Conservation (phyloP, 2,797 vertebrate genomes). For the Schizopygopsis malacanthus region DNA sequence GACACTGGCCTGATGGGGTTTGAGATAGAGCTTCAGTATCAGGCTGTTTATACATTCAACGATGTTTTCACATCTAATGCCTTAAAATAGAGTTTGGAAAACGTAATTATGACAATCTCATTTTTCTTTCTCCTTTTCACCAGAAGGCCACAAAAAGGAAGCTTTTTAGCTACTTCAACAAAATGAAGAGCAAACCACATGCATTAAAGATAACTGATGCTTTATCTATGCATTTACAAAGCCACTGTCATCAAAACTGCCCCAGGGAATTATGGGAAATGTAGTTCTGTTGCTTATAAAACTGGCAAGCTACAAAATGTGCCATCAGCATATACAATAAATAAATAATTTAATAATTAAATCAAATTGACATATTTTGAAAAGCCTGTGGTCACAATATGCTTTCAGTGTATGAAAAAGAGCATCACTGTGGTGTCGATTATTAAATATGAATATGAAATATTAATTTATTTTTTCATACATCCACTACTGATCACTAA, state of each 20-base stretch:
- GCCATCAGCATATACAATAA: not conserved
- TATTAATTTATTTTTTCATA: not conserved
- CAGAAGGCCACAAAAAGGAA: not conserved
- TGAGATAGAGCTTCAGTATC: not conserved
- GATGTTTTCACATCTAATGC: not conserved
- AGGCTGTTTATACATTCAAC: not conserved
- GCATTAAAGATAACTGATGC: not conserved
- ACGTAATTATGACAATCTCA: not conserved
- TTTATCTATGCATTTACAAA: not conserved
- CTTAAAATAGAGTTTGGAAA: not conserved
- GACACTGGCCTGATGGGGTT: not conserved
- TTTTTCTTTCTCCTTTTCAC: not conserved
- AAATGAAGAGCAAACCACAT: not conserved
- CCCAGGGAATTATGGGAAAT: not conserved
- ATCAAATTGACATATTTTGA: not conserved
- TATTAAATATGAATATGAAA: not conserved
- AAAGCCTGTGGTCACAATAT: not conserved
- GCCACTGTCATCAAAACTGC: not conserved
- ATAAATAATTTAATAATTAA: not conserved
- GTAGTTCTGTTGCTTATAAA: not conserved
- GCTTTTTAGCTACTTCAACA: not conserved
- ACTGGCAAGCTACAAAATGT: not conserved
- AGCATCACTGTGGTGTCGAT: not conserved
- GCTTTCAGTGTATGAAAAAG: not conserved
- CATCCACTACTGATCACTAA: not conserved